Evolutionary conservation across 2,113 vertebrate species (phyloP), one percentile per base, ranked within the genome.

Genomic region (Chascanopsetta lugubris): DNA sequence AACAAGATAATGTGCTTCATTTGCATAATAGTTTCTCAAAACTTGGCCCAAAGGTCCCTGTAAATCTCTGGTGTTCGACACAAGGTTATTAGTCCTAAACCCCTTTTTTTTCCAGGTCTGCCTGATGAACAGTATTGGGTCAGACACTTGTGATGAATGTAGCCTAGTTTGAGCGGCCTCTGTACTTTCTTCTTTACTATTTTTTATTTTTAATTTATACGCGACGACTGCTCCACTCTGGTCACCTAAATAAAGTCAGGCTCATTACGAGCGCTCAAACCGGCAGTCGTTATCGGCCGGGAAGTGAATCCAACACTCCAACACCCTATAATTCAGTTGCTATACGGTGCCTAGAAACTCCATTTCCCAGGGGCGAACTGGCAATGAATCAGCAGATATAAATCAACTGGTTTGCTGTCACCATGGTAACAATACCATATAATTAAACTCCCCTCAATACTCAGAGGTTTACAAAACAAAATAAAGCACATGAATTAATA

Each of bases 111-210:
- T 82, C 26, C 51, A 57, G 64, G 79, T 68, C 34, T 70, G 54
- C 53, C 61, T 75, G 57, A 80, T 38, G 61, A 84, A 84, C 75
- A 83, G 75, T 64, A 76, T 62, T 77, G 56, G 80, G 77, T 85
- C 78, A 80, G 49, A 76, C 62, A 32, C 61, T 66, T 38, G 42
- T 68, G 72, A 87, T 75, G 36, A 80, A 85, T 85, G 51, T 60
- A 75, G 5, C 79, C 76, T 77, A 81, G 29, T 80, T 79, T 69
- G 25, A 72, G 51, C 25, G 26, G 55, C 54, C 38, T 18, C 29
- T 72, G 62, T 50, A 66, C 67, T 75, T 70, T 74, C 2, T 48
- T 63, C 6, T 29, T 1, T 1, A 62, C 69, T 68, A 4, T 20
- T 6, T 18, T 45, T 64, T 46, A 65, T 74, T 74, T 58, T 64